Percentiles rank a stretch among this genome's conserved stretches.
Evolutionary conservation across 1,140 invertebrate genomes (phyloP).

Genomic region (Procambarus virginalis): DNA sequence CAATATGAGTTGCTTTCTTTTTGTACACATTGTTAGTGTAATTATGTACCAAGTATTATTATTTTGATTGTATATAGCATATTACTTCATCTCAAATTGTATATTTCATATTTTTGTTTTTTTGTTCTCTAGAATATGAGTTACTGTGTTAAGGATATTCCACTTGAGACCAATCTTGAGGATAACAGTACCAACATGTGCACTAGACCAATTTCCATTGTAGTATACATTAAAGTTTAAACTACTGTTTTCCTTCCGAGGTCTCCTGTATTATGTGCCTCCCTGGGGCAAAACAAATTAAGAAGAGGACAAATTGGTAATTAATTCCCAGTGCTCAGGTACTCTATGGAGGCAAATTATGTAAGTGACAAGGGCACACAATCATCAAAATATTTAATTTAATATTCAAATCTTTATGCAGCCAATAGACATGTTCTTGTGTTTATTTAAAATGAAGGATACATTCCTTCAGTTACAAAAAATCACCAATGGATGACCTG

Average conservation of each 20-base stretch:
- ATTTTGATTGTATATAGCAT: slow-evolving; percentile 41
- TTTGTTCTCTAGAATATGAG: slow-evolving; percentile 7
- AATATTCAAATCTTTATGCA: not conserved
- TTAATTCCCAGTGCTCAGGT: slow-evolving; percentile 47
- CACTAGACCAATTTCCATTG: slow-evolving; percentile 14
- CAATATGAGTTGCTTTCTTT: slow-evolving; percentile 28
- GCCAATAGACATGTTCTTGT: not conserved
- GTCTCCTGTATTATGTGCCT: slow-evolving; percentile 49
- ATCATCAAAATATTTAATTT: slow-evolving; percentile 2
- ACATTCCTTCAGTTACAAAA: slow-evolving; percentile 24
- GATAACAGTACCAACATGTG: slow-evolving; percentile 42
- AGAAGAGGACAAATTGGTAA: slow-evolving; percentile 65
- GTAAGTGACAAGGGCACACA: slow-evolving; percentile 11
- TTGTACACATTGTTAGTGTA: slow-evolving; percentile 14
- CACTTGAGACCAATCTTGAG: slow-evolving; percentile 19
- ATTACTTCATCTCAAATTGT: slow-evolving; percentile 22
- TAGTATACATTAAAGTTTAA: slow-evolving; percentile 15
- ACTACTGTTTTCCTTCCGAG: slow-evolving; percentile 17
- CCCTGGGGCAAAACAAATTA: slow-evolving; percentile 43
- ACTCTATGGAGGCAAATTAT: slow-evolving; percentile 22
- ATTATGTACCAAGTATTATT: slow-evolving; percentile 39
- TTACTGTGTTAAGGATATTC: slow-evolving; percentile 25
- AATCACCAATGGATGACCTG: slow-evolving; percentile 27
- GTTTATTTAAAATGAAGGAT: not conserved
- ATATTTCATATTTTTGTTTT: slow-evolving; percentile 21